Conservation (phyloP, 2,113 vertebrate genomes). For the Hippocampus guttulatus region DNA sequence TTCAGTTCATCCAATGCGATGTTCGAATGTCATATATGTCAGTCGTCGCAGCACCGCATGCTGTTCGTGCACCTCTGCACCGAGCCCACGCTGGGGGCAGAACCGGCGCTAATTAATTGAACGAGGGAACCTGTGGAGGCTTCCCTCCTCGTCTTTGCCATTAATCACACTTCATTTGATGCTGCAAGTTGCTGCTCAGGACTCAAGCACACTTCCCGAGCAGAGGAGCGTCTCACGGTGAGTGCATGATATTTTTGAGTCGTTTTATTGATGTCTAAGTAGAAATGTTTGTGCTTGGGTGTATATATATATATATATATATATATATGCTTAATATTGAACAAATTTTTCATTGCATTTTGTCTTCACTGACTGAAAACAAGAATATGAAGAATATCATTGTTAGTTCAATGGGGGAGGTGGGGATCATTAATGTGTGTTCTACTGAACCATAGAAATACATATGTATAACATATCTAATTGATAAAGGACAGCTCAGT, state of each 20-base stretch:
- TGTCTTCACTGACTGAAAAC: neutral
- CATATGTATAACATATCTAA: neutral
- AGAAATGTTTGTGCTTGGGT: neutral
- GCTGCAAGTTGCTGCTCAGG: slow-evolving; percentile 39
- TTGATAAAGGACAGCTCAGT: neutral
- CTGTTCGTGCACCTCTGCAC: slow-evolving; percentile 53
- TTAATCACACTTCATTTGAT: slow-evolving; percentile 49
- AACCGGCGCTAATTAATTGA: slow-evolving; percentile 66
- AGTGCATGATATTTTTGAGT: slow-evolving; percentile 28
- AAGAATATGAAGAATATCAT: neutral
- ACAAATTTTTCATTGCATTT: neutral
- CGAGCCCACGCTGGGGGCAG: slow-evolving; percentile 67
- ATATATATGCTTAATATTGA: neutral
- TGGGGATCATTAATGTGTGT: neutral
- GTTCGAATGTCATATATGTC: slow-evolving; percentile 1
- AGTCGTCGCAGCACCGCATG: neutral
- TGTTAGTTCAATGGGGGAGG: neutral
- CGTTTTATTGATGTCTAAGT: neutral
- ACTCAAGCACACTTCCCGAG: slow-evolving; percentile 15
- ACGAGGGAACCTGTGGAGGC: slow-evolving; percentile 64
- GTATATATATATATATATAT: no score
- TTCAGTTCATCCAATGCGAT: neutral
- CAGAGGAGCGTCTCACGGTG: slow-evolving; percentile 44
- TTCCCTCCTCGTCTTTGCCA: slow-evolving; percentile 48
- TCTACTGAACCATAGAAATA: neutral